Evolutionary conservation across 2,888 invertebrate genomes (phyloP).

Genomic region (Diarsia brunnea): DNA sequence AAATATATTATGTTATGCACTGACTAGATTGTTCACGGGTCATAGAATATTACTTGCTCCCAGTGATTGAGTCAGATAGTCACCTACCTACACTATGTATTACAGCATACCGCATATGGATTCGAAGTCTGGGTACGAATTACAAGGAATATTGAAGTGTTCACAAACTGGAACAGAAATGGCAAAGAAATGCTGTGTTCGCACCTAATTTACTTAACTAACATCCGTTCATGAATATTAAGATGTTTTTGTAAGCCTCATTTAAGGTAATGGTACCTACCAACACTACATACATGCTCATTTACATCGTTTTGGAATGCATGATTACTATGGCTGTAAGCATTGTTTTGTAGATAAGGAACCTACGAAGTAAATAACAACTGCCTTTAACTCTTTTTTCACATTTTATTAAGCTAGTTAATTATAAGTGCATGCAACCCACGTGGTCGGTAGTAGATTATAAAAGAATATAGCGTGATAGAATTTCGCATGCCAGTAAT

Average conservation of each 20-base stretch:
- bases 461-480: slow-evolving; percentile 66
- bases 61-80: slow-evolving; percentile 27
- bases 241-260: slow-evolving; percentile 10
- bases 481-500: slow-evolving; percentile 71
- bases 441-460: slow-evolving; percentile 43
- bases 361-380: not conserved
- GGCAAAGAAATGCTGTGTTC: slow-evolving; percentile 23
- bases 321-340: not conserved
- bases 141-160: slow-evolving; percentile 20
- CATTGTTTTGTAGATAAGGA: slow-evolving; percentile 14
- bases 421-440: slow-evolving; percentile 45
- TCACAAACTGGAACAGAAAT: slow-evolving; percentile 28
- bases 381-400: not conserved
- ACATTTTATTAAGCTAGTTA: slow-evolving; percentile 13
- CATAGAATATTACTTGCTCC: slow-evolving; percentile 44
- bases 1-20: slow-evolving; percentile 68
- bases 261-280: not conserved
- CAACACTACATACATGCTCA: not conserved
- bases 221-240: slow-evolving; percentile 28
- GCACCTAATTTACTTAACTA: slow-evolving; percentile 24
- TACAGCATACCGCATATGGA: slow-evolving; percentile 18
- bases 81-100: not conserved
- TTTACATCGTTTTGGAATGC: slow-evolving; percentile 6
- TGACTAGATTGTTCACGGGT: slow-evolving; percentile 47
- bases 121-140: slow-evolving; percentile 21